Conservation (phyloP, 1,140 invertebrate species). For the Zaprionus taronus region DNA sequence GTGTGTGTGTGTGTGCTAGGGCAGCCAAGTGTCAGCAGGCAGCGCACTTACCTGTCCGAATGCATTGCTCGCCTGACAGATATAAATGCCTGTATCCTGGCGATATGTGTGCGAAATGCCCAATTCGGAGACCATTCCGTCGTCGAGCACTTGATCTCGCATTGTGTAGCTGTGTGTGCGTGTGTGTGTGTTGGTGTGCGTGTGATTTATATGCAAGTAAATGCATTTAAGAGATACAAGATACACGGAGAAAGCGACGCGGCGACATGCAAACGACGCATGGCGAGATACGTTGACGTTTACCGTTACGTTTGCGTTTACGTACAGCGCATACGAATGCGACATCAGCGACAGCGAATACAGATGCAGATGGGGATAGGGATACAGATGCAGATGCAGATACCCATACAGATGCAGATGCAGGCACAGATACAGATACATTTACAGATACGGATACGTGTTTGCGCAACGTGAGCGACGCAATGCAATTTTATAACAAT, state of each 20-base stretch:
- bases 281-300: slow-evolving; percentile 32
- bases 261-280: slow-evolving; percentile 42
- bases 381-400: slow-evolving; percentile 15
- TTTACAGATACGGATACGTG: slow-evolving; percentile 59
- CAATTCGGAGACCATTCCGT: slow-evolving; percentile 93
- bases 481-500: slow-evolving; percentile 83
- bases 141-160: slow-evolving; percentile 90
- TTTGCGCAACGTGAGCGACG: slow-evolving; percentile 80
- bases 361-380: slow-evolving; percentile 8
- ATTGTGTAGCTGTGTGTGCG: slow-evolving; percentile 87
- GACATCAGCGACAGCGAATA: slow-evolving; percentile 12
- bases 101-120: slow-evolving; percentile 92
- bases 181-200: slow-evolving; percentile 33
- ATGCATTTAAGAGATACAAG: slow-evolving; percentile 77
- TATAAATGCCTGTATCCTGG: slow-evolving; percentile 94
- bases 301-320: slow-evolving; percentile 7
- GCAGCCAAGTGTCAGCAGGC: slow-evolving; percentile 50
- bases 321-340: slow-evolving; percentile 12
- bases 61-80: slow-evolving; percentile 94
- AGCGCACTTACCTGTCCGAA: slow-evolving; percentile 89
- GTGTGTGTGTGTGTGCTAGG: slow-evolving; percentile 16
- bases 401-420: slow-evolving; percentile 36
- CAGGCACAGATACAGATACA: slow-evolving; percentile 39
- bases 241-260: slow-evolving; percentile 35
- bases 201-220: slow-evolving; percentile 82